A percentile compares a stretch with the other conserved stretches of the same genome.
Evolutionary conservation across 2,113 vertebrate genomes (phyloP).

Genomic region (Pimephales promelas): DNA sequence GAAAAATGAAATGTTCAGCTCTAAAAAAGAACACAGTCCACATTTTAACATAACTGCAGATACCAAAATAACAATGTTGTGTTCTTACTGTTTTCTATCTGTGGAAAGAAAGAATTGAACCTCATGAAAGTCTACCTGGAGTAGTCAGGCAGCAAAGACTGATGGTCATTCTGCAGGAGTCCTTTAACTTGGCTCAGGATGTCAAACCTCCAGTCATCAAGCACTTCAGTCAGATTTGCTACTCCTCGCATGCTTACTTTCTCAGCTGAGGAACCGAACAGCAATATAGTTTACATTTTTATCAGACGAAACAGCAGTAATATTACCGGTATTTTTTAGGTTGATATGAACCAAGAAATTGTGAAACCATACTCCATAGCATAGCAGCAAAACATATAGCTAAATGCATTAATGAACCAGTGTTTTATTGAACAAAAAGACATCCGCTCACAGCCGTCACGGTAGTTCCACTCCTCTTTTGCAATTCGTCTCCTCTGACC

Average conservation of each 20-base stretch:
- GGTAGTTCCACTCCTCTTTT: conserved; percentile 76
- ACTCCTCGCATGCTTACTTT: conserved; percentile 75
- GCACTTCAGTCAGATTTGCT: conserved; percentile 77
- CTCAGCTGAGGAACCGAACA: conserved; percentile 66
- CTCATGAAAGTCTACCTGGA: conserved; percentile 66
- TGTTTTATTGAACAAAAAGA: conserved; percentile 15
- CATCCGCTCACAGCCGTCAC: conserved; percentile 73
- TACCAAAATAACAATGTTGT: conserved; percentile 44
- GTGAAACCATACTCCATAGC: not conserved
- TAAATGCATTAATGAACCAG: not conserved
- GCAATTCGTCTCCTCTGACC: conserved; percentile 67
- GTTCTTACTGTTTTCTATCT: conserved; percentile 7
- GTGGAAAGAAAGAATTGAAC: not conserved
- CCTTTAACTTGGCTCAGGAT: conserved; percentile 75
- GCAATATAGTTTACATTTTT: conserved; percentile 20
- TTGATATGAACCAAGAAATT: not conserved
- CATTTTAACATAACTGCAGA: conserved; percentile 21
- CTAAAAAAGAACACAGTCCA: conserved; percentile 46
- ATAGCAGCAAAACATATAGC: not conserved
- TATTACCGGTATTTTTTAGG: not conserved
- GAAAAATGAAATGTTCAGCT: conserved; percentile 57
- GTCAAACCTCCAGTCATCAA: conserved; percentile 82
- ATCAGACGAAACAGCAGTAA: not conserved
- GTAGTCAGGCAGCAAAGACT: conserved; percentile 78
- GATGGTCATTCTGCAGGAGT: conserved; percentile 77